Evolutionary conservation across 2,888 invertebrate species (phyloP), one percentile per base, ranked within the genome.

Genomic region (Rhagophthalmus giganteus): DNA sequence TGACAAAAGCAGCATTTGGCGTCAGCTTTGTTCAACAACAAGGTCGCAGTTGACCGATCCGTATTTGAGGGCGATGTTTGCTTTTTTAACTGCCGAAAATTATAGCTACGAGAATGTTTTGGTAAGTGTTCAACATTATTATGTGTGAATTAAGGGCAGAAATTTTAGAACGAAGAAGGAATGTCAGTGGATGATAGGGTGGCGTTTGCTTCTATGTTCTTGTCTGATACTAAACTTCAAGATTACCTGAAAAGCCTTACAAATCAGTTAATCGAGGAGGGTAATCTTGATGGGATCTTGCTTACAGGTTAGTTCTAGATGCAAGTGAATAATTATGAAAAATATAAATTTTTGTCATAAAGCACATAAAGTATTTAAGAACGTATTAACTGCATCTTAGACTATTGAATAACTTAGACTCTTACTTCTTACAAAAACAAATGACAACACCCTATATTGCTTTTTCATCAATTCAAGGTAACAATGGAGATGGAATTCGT

Each of bases 51-150:
- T 96, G 39, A 81, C 83, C n/a, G 90, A 94, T 80, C 89, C 95
- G 0, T 94, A 96, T 76, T 81, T 97, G 55, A 82, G 92, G 66
- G 92, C 91, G 3, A 87, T 94, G 72, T 94, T 96, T 78, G 86
- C 87, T 34, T 96, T 96, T 78, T 80, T 96, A 53, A 90, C 93
- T 0, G 84, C 88, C 20, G 88, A 91, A 39, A 83, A 82, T 65
- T 86, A 85, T 59, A 84, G 81, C 63, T 92, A 86, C 63, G 87
- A 89, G 44, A 81, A 81, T 54, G 87, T 92, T 61, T 75, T 91
- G 78, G 90, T 89, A 75, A 75, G 81, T 74, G 37, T 20, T 20
- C 20, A 20, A 20, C 20, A 20, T 20, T 7, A 20, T 20, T 20
- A 20, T 7, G 7, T 20, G 7, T 6, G 27, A 3, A 7, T 20